Conservation (phyloP, 2,888 invertebrate genomes). For the Dryobotodes eremita region DNA sequence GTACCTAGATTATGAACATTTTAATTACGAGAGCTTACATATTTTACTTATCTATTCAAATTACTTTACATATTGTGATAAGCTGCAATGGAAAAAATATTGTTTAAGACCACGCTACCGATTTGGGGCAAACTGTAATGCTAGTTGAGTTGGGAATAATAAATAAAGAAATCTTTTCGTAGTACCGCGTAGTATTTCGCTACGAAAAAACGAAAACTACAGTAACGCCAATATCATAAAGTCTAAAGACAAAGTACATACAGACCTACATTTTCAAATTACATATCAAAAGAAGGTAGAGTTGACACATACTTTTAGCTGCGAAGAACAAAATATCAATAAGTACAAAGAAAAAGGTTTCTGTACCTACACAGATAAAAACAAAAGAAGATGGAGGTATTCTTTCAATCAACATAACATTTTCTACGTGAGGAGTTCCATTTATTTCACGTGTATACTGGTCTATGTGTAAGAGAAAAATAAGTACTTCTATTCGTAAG, state of each 20-base stretch:
- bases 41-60: neutral
- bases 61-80: no score
- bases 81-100: no score
- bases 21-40: no score
- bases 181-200: neutral
- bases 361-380: conserved; percentile 14
- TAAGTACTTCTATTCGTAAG: neutral
- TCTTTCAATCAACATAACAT: conserved; percentile 33
- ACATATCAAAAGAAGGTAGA: neutral
- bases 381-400: conserved; percentile 24
- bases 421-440: conserved; percentile 27
- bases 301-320: neutral
- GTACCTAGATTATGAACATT: neutral
- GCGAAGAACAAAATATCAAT: conserved; percentile 13
- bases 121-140: no score
- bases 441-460: conserved; percentile 21
- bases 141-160: no score
- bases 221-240: neutral
- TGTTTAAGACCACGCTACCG: no score
- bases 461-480: neutral
- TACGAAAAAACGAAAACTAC: neutral
- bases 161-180: no score
- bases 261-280: neutral
- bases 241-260: neutral
- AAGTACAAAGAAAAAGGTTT: conserved; percentile 22